Evolutionary conservation across 1,140 invertebrate species (phyloP).

Genomic region (Cataglyphis hispanica): DNA sequence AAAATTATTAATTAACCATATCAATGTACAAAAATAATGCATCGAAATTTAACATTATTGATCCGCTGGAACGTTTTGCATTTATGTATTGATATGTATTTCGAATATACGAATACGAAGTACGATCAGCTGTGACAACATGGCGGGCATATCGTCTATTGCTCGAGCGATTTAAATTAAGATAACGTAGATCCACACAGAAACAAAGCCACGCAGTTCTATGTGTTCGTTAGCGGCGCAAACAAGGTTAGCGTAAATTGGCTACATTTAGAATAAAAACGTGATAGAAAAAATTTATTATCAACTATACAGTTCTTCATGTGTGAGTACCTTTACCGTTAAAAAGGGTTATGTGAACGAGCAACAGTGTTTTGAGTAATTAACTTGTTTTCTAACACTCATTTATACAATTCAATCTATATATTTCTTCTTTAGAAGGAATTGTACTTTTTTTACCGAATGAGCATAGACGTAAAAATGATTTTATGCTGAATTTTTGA

Average conservation of each 20-base stretch:
- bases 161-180: slow-evolving; percentile 70
- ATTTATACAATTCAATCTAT: not conserved
- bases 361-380: slow-evolving; percentile 73
- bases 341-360: slow-evolving; percentile 63
- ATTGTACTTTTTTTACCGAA: not conserved
- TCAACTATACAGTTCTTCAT: not conserved
- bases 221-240: slow-evolving; percentile 44
- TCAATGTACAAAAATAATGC: not conserved
- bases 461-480: not conserved
- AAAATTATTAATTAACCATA: no score
- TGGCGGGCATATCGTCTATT: slow-evolving; percentile 69
- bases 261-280: slow-evolving; percentile 20
- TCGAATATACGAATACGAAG: no score
- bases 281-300: not conserved
- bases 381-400: not conserved
- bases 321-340: slow-evolving; percentile 48
- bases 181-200: slow-evolving; percentile 40
- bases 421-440: not conserved
- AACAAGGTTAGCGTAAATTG: slow-evolving; percentile 34
- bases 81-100: slow-evolving; percentile 47
- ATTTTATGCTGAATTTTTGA: not conserved
- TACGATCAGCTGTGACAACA: slow-evolving; percentile 76
- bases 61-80: slow-evolving; percentile 50
- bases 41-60: slow-evolving; percentile 57
- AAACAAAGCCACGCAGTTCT: slow-evolving; percentile 61